Percentiles rank a stretch among this genome's conserved stretches.
phyloP scores from a whole-genome alignment of 2,888 invertebrate species.

The Anticlea derivata region DNA sequence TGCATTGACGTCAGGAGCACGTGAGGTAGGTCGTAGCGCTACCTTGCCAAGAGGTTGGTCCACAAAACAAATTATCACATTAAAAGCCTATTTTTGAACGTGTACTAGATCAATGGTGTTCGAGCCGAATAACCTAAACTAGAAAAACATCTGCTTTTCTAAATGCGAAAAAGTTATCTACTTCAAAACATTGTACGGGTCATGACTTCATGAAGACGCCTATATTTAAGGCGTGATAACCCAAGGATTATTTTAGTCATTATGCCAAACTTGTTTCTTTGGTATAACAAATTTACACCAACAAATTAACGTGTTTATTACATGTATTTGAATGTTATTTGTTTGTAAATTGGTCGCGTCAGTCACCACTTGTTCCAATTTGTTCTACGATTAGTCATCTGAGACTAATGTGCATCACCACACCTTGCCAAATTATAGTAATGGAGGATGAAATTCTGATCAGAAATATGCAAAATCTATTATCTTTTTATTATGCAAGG shows the following conservation, averaged over 20 bases:
- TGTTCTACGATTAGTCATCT: conserved; percentile 13
- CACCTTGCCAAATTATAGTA: conserved; percentile 48
- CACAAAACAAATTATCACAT: conserved; percentile 29
- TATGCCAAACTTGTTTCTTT: not conserved
- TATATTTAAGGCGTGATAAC: conserved; percentile 10
- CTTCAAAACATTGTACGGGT: conserved; percentile 8
- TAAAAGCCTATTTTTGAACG: conserved; percentile 27
- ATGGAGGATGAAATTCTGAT: conserved; percentile 43
- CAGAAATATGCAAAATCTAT: conserved; percentile 34
- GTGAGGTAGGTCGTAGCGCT: conserved; percentile 61
- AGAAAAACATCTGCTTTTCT: not conserved
- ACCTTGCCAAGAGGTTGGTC: conserved; percentile 50
- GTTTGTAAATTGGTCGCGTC: not conserved
- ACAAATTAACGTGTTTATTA: too few species aligned
- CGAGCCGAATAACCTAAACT: not conserved
- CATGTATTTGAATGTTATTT: not conserved
- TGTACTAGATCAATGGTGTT: conserved; percentile 6
- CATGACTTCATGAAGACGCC: not conserved
- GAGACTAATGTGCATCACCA: conserved; percentile 3
- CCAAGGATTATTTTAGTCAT: not conserved
- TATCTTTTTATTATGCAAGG: conserved; percentile 47
- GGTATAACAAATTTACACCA: too few species aligned
- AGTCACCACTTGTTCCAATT: conserved; percentile 17
- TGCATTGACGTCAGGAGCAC: conserved; percentile 49
- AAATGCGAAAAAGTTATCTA: conserved; percentile 11